Percentiles rank a stretch among this genome's conserved stretches.
Conservation (phyloP, 2,113 vertebrate genomes). For the Corvus moneduloides region DNA sequence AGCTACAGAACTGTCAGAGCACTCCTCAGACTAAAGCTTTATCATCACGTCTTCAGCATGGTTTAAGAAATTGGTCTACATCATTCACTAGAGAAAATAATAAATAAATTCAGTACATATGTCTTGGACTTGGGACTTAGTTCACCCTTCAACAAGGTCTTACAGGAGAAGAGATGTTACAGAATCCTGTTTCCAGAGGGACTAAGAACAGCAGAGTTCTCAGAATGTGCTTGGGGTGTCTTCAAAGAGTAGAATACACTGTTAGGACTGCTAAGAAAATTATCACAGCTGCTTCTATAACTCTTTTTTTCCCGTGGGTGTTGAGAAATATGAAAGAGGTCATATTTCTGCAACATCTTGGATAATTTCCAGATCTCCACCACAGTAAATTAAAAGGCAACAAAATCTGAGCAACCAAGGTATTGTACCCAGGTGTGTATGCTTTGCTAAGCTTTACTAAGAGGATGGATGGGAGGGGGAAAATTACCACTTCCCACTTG, state of each 20-base stretch:
- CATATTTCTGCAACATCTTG: background rate
- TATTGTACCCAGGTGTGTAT: background rate
- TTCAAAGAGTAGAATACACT: background rate
- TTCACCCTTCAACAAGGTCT: background rate
- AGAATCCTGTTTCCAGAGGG: background rate
- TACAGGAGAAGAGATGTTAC: background rate
- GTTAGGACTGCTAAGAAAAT: background rate
- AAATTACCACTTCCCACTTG: background rate
- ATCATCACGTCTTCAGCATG: background rate
- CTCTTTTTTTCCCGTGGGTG: background rate
- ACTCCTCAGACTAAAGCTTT: background rate
- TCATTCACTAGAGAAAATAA: background rate
- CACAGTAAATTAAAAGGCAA: background rate
- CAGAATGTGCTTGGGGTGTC: background rate
- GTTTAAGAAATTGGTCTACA: background rate
- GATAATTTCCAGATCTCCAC: background rate
- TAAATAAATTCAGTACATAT: background rate
- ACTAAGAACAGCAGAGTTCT: background rate
- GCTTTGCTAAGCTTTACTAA: background rate
- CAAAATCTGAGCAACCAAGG: background rate
- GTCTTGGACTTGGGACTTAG: background rate
- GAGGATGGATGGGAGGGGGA: background rate
- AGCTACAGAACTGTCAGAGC: background rate
- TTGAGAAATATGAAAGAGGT: background rate
- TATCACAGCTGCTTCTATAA: background rate